Conservation (phyloP, 2,888 invertebrate genomes). For the Lycia hirtaria region DNA sequence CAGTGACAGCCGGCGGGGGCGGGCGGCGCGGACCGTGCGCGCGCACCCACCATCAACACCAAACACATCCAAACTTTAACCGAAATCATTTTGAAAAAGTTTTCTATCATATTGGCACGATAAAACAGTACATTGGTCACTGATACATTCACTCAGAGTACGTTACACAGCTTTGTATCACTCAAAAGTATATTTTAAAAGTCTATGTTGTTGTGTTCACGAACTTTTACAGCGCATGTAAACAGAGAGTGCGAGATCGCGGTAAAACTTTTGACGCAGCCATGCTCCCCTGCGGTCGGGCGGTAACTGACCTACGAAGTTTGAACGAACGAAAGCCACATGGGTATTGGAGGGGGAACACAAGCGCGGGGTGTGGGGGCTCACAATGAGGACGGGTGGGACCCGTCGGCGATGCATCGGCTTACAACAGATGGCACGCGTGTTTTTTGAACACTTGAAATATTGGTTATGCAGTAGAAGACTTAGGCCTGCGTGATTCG, state of each 20-base stretch:
- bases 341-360: conserved; percentile 70
- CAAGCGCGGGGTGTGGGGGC: conserved; percentile 62
- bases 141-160: conserved; percentile 62
- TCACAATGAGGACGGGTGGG: conserved; percentile 71
- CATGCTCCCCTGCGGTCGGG: conserved; percentile 85
- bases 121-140: conserved; percentile 79
- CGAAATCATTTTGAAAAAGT: conserved; percentile 81
- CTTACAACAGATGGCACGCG: conserved; percentile 85
- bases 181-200: conserved; percentile 64
- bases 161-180: conserved; percentile 63
- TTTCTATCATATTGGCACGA: conserved; percentile 73
- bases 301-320: conserved; percentile 87
- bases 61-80: conserved; percentile 84
- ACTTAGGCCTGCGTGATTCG: conserved; percentile 79
- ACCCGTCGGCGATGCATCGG: conserved; percentile 79
- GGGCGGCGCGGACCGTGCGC: conserved; percentile 83
- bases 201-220: conserved; percentile 68
- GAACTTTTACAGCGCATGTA: conserved; percentile 78
- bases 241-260: conserved; percentile 80
- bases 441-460: conserved; percentile 81
- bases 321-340: conserved; percentile 85
- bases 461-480: conserved; percentile 80
- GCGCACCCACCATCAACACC: conserved; percentile 77
- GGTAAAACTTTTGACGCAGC: conserved; percentile 83
- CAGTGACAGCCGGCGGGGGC: conserved; percentile 91